A percentile compares a stretch with the other conserved stretches of the same genome.
phyloP scores from a whole-genome alignment of 2,113 vertebrate species.

The Sinocyclocheilus anophthalmus region DNA sequence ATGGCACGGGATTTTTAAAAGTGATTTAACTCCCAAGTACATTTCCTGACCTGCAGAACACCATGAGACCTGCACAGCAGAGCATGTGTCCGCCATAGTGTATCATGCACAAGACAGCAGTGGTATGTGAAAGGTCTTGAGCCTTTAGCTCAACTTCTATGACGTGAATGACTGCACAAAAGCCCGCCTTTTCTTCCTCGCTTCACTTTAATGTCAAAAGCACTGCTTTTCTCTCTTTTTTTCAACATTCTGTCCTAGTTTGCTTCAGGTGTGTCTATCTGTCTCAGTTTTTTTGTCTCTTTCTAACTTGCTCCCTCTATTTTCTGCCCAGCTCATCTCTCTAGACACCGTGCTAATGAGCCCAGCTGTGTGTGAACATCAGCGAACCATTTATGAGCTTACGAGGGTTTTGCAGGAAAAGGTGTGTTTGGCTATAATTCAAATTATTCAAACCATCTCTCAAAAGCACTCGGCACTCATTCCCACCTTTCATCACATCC shows the following conservation, averaged over 20 bases:
- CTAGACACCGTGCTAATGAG: constrained; percentile 42
- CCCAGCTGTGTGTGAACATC: constrained; percentile 41
- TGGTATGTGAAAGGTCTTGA: constrained; percentile 18
- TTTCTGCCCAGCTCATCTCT: constrained; percentile 26
- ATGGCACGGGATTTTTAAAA: not conserved
- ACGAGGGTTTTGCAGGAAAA: constrained; percentile 27
- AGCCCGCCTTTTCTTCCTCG: not conserved
- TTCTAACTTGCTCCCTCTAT: not conserved
- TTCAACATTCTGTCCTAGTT: not conserved
- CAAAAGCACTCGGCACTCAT: constrained; percentile 32
- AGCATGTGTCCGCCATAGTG: not conserved
- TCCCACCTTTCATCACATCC: constrained; percentile 31
- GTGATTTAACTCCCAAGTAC: not conserved
- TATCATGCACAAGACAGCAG: constrained; percentile 7
- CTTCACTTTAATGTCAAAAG: not conserved
- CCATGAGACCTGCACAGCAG: not conserved
- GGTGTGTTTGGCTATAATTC: constrained; percentile 39
- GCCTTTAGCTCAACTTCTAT: constrained; percentile 14
- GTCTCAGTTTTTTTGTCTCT: constrained; percentile 1
- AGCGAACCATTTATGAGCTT: constrained; percentile 34
- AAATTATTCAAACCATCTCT: constrained; percentile 46
- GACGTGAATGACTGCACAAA: not conserved
- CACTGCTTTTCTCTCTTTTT: not conserved
- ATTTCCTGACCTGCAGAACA: not conserved
- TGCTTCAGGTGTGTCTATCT: constrained; percentile 2